Evolutionary conservation across 2,113 vertebrate genomes (phyloP), one percentile per base, ranked within the genome.

Genomic region (Abramis brama): DNA sequence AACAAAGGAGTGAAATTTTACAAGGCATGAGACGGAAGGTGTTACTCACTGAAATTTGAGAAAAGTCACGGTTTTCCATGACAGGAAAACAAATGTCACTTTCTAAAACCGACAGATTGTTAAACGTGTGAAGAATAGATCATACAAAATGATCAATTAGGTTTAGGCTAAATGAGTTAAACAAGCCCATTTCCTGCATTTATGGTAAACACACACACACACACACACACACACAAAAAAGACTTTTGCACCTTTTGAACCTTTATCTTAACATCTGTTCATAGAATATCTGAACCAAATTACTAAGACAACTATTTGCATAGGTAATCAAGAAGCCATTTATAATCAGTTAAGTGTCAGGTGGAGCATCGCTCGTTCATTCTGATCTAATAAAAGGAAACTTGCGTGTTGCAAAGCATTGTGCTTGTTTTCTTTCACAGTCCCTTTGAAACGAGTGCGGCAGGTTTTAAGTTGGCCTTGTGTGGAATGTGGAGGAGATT

Each of bases 331-430:
- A 78, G 47, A 62, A 47, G 9, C 73, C 36, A 64, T 87, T 87
- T 79, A 74, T 82, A 52, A 83, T 33, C 45, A 0, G 80, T 39
- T 82, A 71, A 64, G 86, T 82, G 52, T 50, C 30, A 60, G 6
- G 50, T 27, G n/a, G 36, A 76, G 25, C 36, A 27, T 66, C 11
- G 1, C 74, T 12, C 57, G 45, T 23, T 70, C 85, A 78, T 33
- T 43, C 70, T 84, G 23, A 86, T 82, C 77, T 86, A 79, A 83
- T 83, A 81, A 83, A 86, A 82, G 76, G 13, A 85, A 77, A 64
- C 33, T 30, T 33, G 8, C 4, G 13, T 36, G 43, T 77, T 62
- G 47, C 36, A 74, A 47, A 79, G 73, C 64, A 84, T 78, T 70
- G 59, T 55, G 23, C 83, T 85, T 80, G 25, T 87, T 84, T 76